A percentile compares a stretch with the other conserved stretches of the same genome.
phyloP scores from a whole-genome alignment of 2,888 invertebrate species.

The Cyclophora albipunctata region DNA sequence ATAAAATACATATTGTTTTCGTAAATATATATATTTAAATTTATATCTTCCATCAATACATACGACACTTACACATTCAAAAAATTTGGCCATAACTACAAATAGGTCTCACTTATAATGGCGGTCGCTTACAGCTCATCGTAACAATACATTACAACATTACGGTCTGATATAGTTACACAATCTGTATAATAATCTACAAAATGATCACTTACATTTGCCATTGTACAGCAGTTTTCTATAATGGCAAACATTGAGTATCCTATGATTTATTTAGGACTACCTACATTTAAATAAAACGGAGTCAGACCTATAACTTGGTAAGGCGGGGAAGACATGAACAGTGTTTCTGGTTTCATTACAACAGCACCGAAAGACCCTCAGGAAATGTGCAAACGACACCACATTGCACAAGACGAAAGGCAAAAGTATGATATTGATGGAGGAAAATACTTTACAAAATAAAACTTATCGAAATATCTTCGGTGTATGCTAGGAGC shows the following conservation, averaged over 20 bases:
- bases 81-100: constrained; percentile 59
- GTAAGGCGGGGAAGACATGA: constrained; percentile 61
- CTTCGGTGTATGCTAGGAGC: constrained; percentile 76
- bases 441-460: constrained; percentile 74
- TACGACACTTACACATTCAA: constrained; percentile 67
- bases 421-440: constrained; percentile 63
- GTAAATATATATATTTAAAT: constrained; percentile 77
- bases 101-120: constrained; percentile 57
- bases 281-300: constrained; percentile 15
- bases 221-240: not conserved
- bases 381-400: constrained; percentile 31
- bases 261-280: constrained; percentile 5
- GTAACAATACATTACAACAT: constrained; percentile 14
- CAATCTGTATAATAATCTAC: constrained; percentile 1
- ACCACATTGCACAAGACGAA: constrained; percentile 38
- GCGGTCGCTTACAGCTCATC: constrained; percentile 36
- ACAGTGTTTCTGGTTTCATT: constrained; percentile 31
- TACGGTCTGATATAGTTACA: constrained; percentile 9
- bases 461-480: constrained; percentile 76
- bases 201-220: constrained; percentile 1
- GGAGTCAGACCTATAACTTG: constrained; percentile 39
- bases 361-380: constrained; percentile 45
- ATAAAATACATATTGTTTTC: constrained; percentile 52
- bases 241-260: not conserved
- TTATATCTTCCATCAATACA: constrained; percentile 77